Conservation (phyloP, 1,140 invertebrate species). For the Drosophila pectinifera region DNA sequence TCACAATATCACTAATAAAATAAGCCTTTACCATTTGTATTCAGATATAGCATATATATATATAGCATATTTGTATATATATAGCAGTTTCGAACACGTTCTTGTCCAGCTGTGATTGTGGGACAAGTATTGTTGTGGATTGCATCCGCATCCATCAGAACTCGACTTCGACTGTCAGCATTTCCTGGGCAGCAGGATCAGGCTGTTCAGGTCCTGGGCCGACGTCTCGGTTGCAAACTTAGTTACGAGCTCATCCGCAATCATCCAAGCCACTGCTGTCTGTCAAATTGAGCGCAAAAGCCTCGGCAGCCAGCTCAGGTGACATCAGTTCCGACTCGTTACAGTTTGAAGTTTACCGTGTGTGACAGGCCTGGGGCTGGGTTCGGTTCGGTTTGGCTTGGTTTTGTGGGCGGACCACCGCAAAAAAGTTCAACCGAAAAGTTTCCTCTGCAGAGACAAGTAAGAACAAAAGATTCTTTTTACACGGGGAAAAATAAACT, state of each 20-base stretch:
- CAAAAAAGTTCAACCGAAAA: slow-evolving; percentile 52
- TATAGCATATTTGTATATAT: too few species aligned
- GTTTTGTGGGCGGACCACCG: slow-evolving; percentile 37
- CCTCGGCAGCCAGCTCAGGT: slow-evolving; percentile 68
- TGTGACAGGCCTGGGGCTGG: slow-evolving; percentile 63
- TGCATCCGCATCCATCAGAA: slow-evolving; percentile 22
- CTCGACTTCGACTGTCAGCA: slow-evolving; percentile 20
- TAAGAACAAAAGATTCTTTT: slow-evolving; percentile 25
- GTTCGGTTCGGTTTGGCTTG: slow-evolving; percentile 31
- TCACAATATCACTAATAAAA: background rate
- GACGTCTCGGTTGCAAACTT: slow-evolving; percentile 55
- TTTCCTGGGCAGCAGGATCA: slow-evolving; percentile 2
- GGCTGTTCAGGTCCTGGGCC: slow-evolving; percentile 5
- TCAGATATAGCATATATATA: too few species aligned
- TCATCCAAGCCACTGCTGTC: slow-evolving; percentile 49
- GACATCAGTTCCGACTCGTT: slow-evolving; percentile 77
- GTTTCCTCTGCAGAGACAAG: slow-evolving; percentile 28
- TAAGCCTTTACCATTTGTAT: background rate
- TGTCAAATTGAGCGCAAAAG: slow-evolving; percentile 81
- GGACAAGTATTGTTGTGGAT: slow-evolving; percentile 11
- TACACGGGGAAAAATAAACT: slow-evolving; percentile 8
- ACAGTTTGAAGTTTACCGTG: slow-evolving; percentile 80
- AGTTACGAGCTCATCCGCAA: slow-evolving; percentile 58
- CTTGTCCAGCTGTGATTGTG: background rate
- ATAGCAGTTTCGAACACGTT: slow-evolving; percentile 1